A percentile compares a stretch with the other conserved stretches of the same genome.
These are phyloP conservation scores for Anoplopoma fimbria DNA, from an alignment of 2,113 vertebrate genomes.

Conservation along the genomic window DNA sequence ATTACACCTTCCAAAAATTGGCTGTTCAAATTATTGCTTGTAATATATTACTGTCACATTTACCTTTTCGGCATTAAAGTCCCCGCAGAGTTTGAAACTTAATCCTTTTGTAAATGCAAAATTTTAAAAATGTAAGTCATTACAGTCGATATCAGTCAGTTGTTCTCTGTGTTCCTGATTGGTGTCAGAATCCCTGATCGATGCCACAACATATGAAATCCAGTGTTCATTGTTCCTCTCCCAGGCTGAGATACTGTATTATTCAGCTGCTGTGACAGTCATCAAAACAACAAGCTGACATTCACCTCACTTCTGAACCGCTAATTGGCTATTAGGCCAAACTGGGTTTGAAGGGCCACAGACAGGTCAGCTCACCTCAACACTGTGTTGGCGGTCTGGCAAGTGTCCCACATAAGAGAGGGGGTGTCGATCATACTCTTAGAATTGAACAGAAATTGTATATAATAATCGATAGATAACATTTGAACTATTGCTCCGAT, in stretches of 20 bases:
- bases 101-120: background rate
- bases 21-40: background rate
- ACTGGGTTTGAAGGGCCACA: conserved; percentile 54
- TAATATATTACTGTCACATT: background rate
- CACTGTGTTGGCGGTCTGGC: conserved; percentile 16
- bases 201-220: conserved; percentile 10
- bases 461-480: too few species aligned
- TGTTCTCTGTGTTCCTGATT: background rate
- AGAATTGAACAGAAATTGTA: background rate
- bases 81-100: background rate
- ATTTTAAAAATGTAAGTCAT: background rate
- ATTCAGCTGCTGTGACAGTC: conserved; percentile 63
- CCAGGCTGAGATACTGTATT: conserved; percentile 32
- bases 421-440: too few species aligned
- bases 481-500: too few species aligned
- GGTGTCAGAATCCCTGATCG: background rate
- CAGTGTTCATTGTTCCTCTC: conserved; percentile 27
- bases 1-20: background rate
- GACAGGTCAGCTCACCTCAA: conserved; percentile 47
- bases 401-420: background rate
- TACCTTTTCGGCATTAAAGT: background rate
- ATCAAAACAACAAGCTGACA: conserved; percentile 63
- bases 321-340: conserved; percentile 72
- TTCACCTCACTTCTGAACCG: conserved; percentile 54
- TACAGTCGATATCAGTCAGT: background rate